Conservation (phyloP, 2,888 invertebrate genomes). For the Galerucella pusilla region DNA sequence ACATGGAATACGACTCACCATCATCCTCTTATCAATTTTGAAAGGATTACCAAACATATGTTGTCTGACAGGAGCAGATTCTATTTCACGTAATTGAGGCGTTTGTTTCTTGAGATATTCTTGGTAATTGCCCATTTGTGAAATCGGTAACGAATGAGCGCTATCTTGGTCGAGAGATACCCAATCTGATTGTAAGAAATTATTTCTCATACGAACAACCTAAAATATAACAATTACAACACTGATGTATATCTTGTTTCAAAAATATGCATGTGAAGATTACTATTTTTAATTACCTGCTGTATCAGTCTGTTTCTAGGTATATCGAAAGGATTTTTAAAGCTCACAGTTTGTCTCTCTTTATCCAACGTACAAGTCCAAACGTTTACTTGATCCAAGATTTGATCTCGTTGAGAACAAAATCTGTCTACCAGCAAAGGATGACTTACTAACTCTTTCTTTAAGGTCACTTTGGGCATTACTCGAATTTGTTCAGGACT, state of each 20-base stretch:
- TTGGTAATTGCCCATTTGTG: constrained; percentile 99
- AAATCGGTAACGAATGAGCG: constrained; percentile 94
- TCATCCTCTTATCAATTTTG: constrained; percentile 92
- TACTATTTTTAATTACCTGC: constrained; percentile 69
- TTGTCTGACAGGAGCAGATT: constrained; percentile 92
- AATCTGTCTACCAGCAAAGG: constrained; percentile 86
- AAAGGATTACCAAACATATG: constrained; percentile 99
- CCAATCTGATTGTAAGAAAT: constrained; percentile 86
- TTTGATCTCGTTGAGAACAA: constrained; percentile 82
- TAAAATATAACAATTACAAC: constrained; percentile 48
- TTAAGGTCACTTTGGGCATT: constrained; percentile 70
- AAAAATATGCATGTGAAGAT: not conserved
- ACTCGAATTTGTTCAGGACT: constrained; percentile 66
- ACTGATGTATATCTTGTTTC: not conserved
- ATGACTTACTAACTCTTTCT: constrained; percentile 85
- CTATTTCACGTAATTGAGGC: constrained; percentile 92
- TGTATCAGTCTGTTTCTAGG: constrained; percentile 88
- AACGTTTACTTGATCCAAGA: constrained; percentile 83
- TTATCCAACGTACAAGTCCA: constrained; percentile 75
- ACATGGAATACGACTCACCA: constrained; percentile 51
- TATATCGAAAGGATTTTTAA: constrained; percentile 96
- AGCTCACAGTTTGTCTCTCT: constrained; percentile 72
- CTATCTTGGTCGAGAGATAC: constrained; percentile 89
- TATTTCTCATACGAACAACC: constrained; percentile 93
- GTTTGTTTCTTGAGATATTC: constrained; percentile 96